phyloP scores from a whole-genome alignment of 2,888 invertebrate species.

The Onchidella celtica region DNA sequence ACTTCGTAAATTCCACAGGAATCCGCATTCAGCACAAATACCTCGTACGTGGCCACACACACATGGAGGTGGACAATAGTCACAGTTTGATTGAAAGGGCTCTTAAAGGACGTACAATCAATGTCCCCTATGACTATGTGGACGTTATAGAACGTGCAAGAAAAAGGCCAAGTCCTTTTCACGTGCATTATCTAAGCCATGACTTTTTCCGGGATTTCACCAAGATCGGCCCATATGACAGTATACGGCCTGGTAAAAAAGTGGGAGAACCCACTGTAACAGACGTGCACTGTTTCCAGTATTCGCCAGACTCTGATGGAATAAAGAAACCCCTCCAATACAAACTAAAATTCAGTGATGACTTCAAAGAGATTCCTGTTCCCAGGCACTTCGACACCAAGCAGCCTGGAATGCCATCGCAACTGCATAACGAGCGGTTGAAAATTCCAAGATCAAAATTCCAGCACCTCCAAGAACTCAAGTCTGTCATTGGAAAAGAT shows the following conservation, averaged over 20 bases:
- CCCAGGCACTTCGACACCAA: neutral
- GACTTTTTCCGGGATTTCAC: slow-evolving; percentile 38
- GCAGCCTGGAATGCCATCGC: neutral
- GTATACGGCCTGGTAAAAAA: slow-evolving; percentile 41
- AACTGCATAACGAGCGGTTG: neutral
- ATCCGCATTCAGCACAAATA: slow-evolving; percentile 43
- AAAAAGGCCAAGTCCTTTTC: slow-evolving; percentile 12
- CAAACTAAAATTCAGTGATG: neutral
- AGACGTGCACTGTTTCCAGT: slow-evolving; percentile 42
- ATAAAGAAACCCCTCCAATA: slow-evolving; percentile 6
- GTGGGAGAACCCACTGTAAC: slow-evolving; percentile 46
- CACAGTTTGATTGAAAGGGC: slow-evolving; percentile 46
- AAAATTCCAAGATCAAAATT: neutral
- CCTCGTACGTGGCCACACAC: too few species aligned
- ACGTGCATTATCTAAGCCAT: slow-evolving; percentile 43
- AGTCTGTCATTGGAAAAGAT: neutral
- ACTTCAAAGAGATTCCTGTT: neutral
- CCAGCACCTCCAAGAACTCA: neutral
- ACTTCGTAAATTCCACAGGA: slow-evolving; percentile 18
- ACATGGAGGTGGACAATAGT: slow-evolving; percentile 50
- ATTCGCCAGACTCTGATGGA: slow-evolving; percentile 31
- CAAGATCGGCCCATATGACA: slow-evolving; percentile 32
- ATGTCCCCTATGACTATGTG: slow-evolving; percentile 27
- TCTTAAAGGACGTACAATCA: slow-evolving; percentile 38
- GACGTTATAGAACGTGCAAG: slow-evolving; percentile 24